phyloP scores from a whole-genome alignment of 2,888 invertebrate species.

The Molorchus minor region DNA sequence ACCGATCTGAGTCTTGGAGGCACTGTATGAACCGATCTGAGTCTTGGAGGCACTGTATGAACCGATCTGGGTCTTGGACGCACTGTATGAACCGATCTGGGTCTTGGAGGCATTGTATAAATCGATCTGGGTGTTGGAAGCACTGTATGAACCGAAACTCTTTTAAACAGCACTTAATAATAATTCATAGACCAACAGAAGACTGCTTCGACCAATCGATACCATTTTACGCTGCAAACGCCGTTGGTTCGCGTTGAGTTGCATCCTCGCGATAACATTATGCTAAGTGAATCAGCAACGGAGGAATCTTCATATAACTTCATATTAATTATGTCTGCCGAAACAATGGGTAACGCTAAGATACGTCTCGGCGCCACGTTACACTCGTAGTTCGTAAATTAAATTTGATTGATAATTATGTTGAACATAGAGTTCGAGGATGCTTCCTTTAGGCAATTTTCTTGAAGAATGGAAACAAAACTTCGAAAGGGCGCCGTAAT shows the following conservation, averaged over 20 bases:
- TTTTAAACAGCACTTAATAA: too few species aligned
- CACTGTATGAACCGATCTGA: too few species aligned
- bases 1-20: too few species aligned
- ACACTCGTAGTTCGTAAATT: constrained; percentile 9
- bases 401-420: constrained; percentile 19
- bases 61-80: too few species aligned
- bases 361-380: constrained; percentile 11
- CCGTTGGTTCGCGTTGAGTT: not conserved
- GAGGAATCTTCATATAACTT: constrained; percentile 16
- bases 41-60: too few species aligned
- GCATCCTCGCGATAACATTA: constrained; percentile 23
- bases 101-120: too few species aligned
- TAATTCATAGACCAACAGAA: too few species aligned
- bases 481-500: constrained; percentile 7
- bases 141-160: too few species aligned
- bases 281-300: constrained; percentile 19
- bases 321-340: constrained; percentile 17
- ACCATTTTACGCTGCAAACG: not conserved
- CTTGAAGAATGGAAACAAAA: constrained; percentile 2
- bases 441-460: constrained; percentile 7
- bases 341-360: constrained; percentile 14
- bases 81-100: too few species aligned
- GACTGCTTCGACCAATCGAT: too few species aligned
- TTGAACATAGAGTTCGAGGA: not conserved
- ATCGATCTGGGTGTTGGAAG: too few species aligned